These are phyloP conservation scores for Streblospio benedicti DNA, from an alignment of 1,140 invertebrate genomes.

Conservation along the genomic window DNA sequence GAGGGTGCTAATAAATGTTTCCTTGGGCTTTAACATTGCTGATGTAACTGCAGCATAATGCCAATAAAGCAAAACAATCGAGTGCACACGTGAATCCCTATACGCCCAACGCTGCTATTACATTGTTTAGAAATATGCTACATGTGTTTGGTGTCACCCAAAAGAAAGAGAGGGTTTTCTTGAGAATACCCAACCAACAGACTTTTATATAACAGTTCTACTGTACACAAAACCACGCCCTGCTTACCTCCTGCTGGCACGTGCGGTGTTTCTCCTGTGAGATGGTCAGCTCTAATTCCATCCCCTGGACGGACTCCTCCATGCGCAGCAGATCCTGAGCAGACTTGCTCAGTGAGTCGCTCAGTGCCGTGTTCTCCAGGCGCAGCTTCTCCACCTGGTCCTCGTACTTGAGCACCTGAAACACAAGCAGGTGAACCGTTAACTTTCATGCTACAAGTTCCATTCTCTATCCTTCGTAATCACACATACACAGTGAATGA, in stretches of 20 bases:
- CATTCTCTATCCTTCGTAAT: background rate
- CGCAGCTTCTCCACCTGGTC: constrained; percentile 36
- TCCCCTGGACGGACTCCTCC: constrained; percentile 35
- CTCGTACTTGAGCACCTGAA: constrained; percentile 35
- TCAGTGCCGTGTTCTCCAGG: constrained; percentile 34
- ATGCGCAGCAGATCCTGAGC: constrained; percentile 24
- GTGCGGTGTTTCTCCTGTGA: constrained; percentile 44
- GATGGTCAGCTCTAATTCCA: constrained; percentile 41
- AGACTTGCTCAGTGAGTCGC: constrained; percentile 23
- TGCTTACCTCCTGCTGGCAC: constrained; percentile 43
- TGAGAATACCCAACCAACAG: too few relatives aligned
- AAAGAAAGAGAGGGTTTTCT: too few relatives aligned
- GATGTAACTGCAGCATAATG: too few relatives aligned
- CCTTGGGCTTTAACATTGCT: too few relatives aligned
- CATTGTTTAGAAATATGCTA: too few relatives aligned
- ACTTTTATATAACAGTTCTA: too few relatives aligned
- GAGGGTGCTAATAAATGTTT: too few relatives aligned
- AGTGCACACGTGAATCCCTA: too few relatives aligned
- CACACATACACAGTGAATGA: background rate
- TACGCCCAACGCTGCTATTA: too few relatives aligned
- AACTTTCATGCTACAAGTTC: background rate
- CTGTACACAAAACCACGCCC: too few relatives aligned
- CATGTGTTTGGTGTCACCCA: too few relatives aligned
- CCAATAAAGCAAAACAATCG: too few relatives aligned
- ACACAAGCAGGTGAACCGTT: background rate